Percentiles rank a stretch among this genome's conserved stretches.
Conservation (phyloP, 2,797 vertebrate genomes). For the Gymnocypris eckloni region DNA sequence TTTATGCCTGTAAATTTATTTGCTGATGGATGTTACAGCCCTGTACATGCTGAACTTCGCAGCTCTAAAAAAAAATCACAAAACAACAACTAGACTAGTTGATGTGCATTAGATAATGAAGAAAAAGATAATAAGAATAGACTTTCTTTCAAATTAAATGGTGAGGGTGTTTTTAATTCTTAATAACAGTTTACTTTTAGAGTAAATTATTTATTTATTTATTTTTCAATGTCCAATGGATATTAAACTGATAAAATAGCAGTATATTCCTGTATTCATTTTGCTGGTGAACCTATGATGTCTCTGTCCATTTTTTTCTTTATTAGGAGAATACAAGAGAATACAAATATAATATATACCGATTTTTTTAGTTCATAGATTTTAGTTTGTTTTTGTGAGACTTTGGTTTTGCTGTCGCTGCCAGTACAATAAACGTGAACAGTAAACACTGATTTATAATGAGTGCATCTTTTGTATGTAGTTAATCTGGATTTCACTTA, state of each 20-base stretch:
- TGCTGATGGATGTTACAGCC: slow-evolving; percentile 23
- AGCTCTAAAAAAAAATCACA: slow-evolving; percentile 13
- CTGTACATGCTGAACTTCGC: slow-evolving; percentile 41
- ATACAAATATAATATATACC: slow-evolving; percentile 68
- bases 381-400: slow-evolving; percentile 69
- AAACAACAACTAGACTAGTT: slow-evolving; percentile 43
- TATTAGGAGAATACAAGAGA: slow-evolving; percentile 67
- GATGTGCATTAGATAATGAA: slow-evolving; percentile 38
- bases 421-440: slow-evolving; percentile 80
- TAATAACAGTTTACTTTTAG: slow-evolving; percentile 46
- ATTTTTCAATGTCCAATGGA: slow-evolving; percentile 68
- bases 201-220: slow-evolving; percentile 64
- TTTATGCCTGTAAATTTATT: slow-evolving; percentile 16
- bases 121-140: slow-evolving; percentile 50
- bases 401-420: slow-evolving; percentile 79
- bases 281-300: slow-evolving; percentile 19
- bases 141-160: slow-evolving; percentile 63
- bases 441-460: slow-evolving; percentile 47
- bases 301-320: slow-evolving; percentile 61
- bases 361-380: slow-evolving; percentile 82
- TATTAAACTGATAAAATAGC: slow-evolving; percentile 69
- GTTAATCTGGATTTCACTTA: slow-evolving; percentile 49
- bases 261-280: slow-evolving; percentile 70
- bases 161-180: slow-evolving; percentile 49
- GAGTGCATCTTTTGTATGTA: slow-evolving; percentile 56